Evolutionary conservation across 2,888 invertebrate species (phyloP), one percentile per base, ranked within the genome.

Genomic region (Mechanitis messenoides): DNA sequence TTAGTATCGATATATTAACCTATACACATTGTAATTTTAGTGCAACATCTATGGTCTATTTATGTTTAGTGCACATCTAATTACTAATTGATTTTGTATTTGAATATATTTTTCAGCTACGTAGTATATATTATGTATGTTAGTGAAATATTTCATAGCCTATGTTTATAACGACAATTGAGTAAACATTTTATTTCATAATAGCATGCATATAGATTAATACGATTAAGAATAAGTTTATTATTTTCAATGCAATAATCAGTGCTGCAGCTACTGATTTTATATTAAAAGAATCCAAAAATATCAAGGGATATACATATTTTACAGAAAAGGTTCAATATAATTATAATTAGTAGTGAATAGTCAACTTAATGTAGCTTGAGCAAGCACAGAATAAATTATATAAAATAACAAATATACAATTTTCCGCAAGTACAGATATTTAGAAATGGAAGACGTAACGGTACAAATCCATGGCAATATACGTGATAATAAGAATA

Each of bases 381-480:
- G 83, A 85, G 84, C 87, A 84, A 83, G 80, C 81, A 82, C 75
- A 76, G 74, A 83, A 83, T 78, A 78, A 75, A 72, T 69, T 61
- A 78, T 76, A 74, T 73, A 75, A 80, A 78, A 73, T 74, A 74
- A 81, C 50, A 76, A 79, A 80, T 79, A 73, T 77, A 78, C 71
- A 83, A 74, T 76, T 35, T 35, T 5, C 6, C 35, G 3, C 35
- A 80, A 78, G 73, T 77, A 78, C 71, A 83, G 74, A 76, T 81
- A 83, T 78, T 79, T 82, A 66, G 83, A 86, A 85, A 83, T 89
- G 89, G 89, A 89, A 89, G 89, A 89, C 89, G 60, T 79, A 84
- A 85, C 83, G 78, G 78, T 83, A 84, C 81, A 83, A 84, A 85
- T 83, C 81, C 82, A 78, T 80, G 79, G 81, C 80, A 76, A 76